Evolutionary conservation across 2,797 vertebrate genomes (phyloP), one percentile per base, ranked within the genome.

Genomic region (Rhinophrynus dorsalis): DNA sequence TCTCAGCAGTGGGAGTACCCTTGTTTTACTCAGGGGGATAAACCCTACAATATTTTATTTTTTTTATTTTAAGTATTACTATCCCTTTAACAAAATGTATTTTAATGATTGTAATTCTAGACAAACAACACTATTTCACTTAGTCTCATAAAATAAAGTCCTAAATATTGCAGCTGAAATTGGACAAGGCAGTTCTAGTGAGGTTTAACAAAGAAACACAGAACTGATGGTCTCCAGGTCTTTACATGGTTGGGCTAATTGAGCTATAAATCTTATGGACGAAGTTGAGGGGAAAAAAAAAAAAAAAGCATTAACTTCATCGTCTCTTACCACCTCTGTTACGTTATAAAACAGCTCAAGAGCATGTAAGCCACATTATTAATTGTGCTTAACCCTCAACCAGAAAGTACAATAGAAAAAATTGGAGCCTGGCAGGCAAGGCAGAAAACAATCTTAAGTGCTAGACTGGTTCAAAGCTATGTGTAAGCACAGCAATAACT

Each of bases 401-500:
- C 2, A 29, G 61, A 55, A 11, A 50, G 26, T 26, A 52, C 6
- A n/a, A 21, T 74, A 69, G 54, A 3, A 21, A 45, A 37, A 3
- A 68, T 20, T 47, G 27, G 8, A 18, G 48, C 11, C 54, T 47
- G 66, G 40, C 26, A 44, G 33, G 24, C 26, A 48, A 17, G 63
- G 62, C 11, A 35, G 17, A 23, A 58, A 72, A 57, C 0, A 75
- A 18, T 45, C 40, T 6, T 21, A 35, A 48, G 51, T 68, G 50
- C 58, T 69, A 15, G 23, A 59, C 17, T 55, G 67, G 45, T 20
- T 67, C 50, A 69, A 65, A 63, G 3, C 23, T 30, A 71, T 74
- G 70, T 67, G 72, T 64, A 74, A 62, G 52, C 69, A 67, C 48
- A 76, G 69, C 69, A 75, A 68, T 75, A 66, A 77, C 67, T 71